Conservation (phyloP, 2,888 invertebrate species). For the Lymantria dispar region DNA sequence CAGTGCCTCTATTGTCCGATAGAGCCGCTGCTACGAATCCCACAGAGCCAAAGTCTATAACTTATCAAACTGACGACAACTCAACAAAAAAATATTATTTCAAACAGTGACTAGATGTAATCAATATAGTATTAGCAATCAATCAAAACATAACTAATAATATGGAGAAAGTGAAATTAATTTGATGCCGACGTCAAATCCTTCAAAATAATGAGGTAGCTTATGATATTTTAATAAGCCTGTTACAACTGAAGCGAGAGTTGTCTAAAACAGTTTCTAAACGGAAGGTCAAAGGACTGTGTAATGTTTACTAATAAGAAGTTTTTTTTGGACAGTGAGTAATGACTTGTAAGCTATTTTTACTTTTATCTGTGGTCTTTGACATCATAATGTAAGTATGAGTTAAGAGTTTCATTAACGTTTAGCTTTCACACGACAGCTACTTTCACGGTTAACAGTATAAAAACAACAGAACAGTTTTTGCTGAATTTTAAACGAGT, state of each 20-base stretch:
- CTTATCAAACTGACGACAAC: not conserved
- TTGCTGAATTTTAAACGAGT: too few relatives aligned
- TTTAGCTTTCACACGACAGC: not conserved
- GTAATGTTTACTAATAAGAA: constrained; percentile 15
- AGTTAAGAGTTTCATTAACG: not conserved
- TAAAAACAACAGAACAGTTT: not conserved
- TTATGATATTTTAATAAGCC: constrained; percentile 42
- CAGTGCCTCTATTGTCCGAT: too few relatives aligned
- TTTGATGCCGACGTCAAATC: constrained; percentile 38
- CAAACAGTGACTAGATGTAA: constrained; percentile 28
- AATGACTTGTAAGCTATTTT: not conserved
- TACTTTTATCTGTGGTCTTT: not conserved
- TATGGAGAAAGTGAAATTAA: constrained; percentile 34
- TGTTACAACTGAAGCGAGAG: constrained; percentile 24
- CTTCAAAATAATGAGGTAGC: constrained; percentile 61
- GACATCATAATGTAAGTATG: not conserved
- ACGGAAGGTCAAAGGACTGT: constrained; percentile 22
- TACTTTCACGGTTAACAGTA: not conserved
- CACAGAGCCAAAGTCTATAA: not conserved
- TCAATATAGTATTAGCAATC: constrained; percentile 46
- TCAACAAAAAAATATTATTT: constrained; percentile 20
- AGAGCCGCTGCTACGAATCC: too few relatives aligned
- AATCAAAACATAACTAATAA: constrained; percentile 51
- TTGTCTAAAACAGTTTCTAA: constrained; percentile 25
- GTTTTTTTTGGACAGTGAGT: not conserved